phyloP scores from a whole-genome alignment of 2,888 invertebrate species.

The Cheilosia scutellata region DNA sequence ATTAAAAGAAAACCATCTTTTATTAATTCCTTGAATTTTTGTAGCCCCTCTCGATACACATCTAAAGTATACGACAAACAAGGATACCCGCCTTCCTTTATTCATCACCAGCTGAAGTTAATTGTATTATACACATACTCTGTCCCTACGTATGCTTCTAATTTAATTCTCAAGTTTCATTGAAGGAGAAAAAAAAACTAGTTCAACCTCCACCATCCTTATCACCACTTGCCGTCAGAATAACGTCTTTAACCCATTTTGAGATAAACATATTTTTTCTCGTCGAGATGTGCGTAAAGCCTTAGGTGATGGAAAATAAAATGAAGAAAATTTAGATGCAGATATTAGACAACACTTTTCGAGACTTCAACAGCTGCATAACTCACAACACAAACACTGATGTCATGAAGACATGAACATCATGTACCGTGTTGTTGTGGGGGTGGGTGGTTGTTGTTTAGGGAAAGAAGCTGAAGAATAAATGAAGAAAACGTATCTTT shows the following conservation, averaged over 20 bases:
- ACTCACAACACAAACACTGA: conserved; percentile 7
- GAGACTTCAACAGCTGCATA: background rate
- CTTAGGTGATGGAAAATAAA: background rate
- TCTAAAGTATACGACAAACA: too few relatives aligned
- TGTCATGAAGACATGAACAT: background rate
- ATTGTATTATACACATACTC: background rate
- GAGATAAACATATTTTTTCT: background rate
- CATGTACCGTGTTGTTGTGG: background rate
- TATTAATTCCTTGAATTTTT: too few relatives aligned
- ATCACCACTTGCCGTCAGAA: background rate
- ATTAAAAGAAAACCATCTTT: too few relatives aligned
- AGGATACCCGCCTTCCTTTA: too few relatives aligned
- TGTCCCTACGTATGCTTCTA: background rate
- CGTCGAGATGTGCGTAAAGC: background rate
- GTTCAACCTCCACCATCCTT: background rate
- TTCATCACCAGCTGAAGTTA: background rate
- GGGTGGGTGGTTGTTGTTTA: background rate
- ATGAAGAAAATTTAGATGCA: background rate
- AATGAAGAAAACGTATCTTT: background rate
- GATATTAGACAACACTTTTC: background rate
- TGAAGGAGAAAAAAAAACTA: background rate
- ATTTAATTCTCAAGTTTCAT: conserved; percentile 1
- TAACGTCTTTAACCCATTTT: background rate
- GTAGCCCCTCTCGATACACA: too few relatives aligned
- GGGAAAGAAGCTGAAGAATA: background rate